A percentile compares a stretch with the other conserved stretches of the same genome.
phyloP scores from a whole-genome alignment of 2,888 invertebrate species.

The Salticus scenicus region DNA sequence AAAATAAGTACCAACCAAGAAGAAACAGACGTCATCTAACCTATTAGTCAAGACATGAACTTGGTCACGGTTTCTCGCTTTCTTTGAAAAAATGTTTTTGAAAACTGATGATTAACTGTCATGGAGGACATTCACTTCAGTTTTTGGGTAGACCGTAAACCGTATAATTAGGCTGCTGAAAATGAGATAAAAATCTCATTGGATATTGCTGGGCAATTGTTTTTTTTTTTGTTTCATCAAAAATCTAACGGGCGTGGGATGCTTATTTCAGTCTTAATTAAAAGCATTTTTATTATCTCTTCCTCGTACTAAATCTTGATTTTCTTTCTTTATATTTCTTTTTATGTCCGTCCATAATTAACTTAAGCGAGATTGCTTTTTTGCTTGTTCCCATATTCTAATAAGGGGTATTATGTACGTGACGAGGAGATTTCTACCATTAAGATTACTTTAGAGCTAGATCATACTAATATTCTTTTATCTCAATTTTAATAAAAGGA shows the following conservation, averaged over 20 bases:
- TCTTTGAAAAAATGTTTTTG: not conserved
- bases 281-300: not conserved
- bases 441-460: too few relatives aligned
- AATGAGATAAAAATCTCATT: not conserved
- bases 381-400: too few relatives aligned
- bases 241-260: not conserved
- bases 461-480: too few relatives aligned
- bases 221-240: not conserved
- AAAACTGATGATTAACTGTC: constrained; percentile 3
- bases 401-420: too few relatives aligned
- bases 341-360: too few relatives aligned
- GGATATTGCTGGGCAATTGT: not conserved
- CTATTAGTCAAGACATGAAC: too few relatives aligned
- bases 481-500: too few relatives aligned
- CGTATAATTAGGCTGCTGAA: not conserved
- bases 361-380: too few relatives aligned
- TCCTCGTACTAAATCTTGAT: not conserved
- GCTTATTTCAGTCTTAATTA: not conserved
- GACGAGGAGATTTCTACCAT: too few relatives aligned
- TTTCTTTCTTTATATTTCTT: too few relatives aligned
- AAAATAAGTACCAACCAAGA: too few relatives aligned
- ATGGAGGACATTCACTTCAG: not conserved
- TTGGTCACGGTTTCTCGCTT: not conserved
- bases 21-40: too few relatives aligned
- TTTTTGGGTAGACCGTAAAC: not conserved